Evolutionary conservation across 1,140 invertebrate genomes (phyloP).

Genomic region (Cyphomyrmex costatus): DNA sequence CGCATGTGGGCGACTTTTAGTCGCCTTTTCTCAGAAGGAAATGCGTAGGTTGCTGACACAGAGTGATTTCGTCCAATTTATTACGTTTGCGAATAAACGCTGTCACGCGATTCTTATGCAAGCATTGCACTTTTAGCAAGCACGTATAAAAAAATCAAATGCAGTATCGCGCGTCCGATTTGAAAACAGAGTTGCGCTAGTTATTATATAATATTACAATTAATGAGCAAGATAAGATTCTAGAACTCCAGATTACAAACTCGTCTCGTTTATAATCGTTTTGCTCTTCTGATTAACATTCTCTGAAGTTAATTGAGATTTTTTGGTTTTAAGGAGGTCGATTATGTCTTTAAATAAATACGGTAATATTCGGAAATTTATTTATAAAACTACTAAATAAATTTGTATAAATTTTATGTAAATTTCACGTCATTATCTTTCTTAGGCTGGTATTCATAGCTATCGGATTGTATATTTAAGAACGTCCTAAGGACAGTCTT

Average conservation of each 20-base stretch:
- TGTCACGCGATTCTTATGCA: constrained; percentile 12
- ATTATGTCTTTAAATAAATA: no score
- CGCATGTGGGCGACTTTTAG: constrained; percentile 47
- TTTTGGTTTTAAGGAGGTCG: neutral
- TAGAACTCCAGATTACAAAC: neutral
- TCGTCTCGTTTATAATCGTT: neutral
- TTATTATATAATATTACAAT: neutral
- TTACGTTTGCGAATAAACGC: constrained; percentile 71
- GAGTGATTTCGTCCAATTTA: constrained; percentile 71
- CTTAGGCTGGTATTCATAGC: no score
- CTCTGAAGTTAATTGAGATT: neutral
- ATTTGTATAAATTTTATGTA: no score
- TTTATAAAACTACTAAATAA: no score
- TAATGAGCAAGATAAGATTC: neutral
- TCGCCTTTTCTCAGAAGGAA: constrained; percentile 69
- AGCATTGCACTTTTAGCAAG: neutral
- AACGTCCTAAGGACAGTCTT: no score
- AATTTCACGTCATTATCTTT: no score
- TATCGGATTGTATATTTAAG: no score
- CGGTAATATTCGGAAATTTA: no score
- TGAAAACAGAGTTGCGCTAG: neutral
- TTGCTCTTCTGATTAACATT: neutral
- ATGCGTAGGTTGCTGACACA: constrained; percentile 66
- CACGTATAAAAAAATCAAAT: constrained; percentile 5
- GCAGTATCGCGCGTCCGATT: neutral